These are phyloP conservation scores for Molorchus minor DNA, from an alignment of 2,888 invertebrate species.

Conservation along the genomic window DNA sequence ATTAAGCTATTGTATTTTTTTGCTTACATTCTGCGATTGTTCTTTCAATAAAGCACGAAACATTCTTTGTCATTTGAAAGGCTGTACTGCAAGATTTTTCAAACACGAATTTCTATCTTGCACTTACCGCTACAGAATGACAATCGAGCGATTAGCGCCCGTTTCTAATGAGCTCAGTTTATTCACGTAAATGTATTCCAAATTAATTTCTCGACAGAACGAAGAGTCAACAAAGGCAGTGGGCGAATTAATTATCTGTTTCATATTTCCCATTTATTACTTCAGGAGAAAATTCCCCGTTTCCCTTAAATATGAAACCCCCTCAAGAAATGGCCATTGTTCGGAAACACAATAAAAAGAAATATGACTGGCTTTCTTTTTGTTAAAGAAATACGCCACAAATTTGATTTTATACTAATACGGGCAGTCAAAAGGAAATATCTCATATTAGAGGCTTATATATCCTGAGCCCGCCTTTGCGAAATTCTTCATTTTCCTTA, in stretches of 20 bases:
- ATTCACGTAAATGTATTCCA: constrained; percentile 6
- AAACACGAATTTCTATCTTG: too few relatives aligned
- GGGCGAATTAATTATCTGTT: constrained; percentile 37
- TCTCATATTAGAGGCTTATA: constrained; percentile 26
- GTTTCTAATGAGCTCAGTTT: not conserved
- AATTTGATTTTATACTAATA: constrained; percentile 56
- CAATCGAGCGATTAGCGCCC: too few relatives aligned
- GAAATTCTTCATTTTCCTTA: constrained; percentile 27
- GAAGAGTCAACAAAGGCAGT: constrained; percentile 20
- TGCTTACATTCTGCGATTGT: too few relatives aligned
- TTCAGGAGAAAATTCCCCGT: constrained; percentile 30
- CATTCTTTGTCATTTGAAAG: too few relatives aligned
- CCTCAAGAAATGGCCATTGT: constrained; percentile 48
- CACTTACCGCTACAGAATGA: too few relatives aligned
- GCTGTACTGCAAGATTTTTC: too few relatives aligned
- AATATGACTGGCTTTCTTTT: constrained; percentile 52
- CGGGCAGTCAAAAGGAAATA: constrained; percentile 42
- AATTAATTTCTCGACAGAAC: constrained; percentile 13
- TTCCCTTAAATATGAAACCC: constrained; percentile 39
- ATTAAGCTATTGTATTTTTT: too few relatives aligned
- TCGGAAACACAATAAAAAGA: constrained; percentile 50
- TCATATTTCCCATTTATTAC: constrained; percentile 34
- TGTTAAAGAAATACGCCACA: constrained; percentile 49
- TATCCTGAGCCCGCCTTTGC: constrained; percentile 9
- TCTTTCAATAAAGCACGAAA: too few relatives aligned